Evolutionary conservation across 2,797 vertebrate genomes (phyloP), one percentile per base, ranked within the genome.

Genomic region (Mastacembelus armatus): DNA sequence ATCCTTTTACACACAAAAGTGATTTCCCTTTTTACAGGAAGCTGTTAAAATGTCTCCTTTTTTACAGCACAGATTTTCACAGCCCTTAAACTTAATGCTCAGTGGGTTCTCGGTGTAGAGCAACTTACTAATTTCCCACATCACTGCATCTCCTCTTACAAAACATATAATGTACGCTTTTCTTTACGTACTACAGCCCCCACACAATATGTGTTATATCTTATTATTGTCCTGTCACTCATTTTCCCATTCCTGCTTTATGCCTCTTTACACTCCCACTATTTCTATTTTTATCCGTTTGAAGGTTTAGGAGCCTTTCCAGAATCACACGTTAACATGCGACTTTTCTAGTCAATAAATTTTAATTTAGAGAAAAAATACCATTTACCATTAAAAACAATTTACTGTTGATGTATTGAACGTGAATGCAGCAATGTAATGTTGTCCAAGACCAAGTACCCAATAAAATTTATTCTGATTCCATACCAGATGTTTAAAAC

Each of bases 41-140:
- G 33, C 19, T 40, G 32, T 19, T 10, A n/a, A 24, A 19, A 55
- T 18, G 7, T 44, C 35, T 29, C 48, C 22, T 50, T 39, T 32
- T 29, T 16, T 1, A 10, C 3, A 1, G 32, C n/a, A 16, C 12
- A 51, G 51, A 51, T 32, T 1, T 54, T 69, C 19, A 26, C 29
- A 11, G 62, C 0, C 18, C 7, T 18, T 61, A 35, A 18, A 21
- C 11, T 3, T 3, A 1, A 36, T 14, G 16, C 49, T 32, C 27
- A 52, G n/a, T 4, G 7, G 21, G 15, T 10, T 42, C 9, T 30
- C 12, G 21, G 12, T 5, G 12, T 2, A 14, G 14, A 2, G n/a
- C 12, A 22, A 61, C 15, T 58, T 51, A 22, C 38, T 30, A n/a
- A 30, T 77, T 77, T 81, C 69, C 56, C 59, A 57, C 16, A 24